Evolutionary conservation across 2,797 vertebrate genomes (phyloP), one percentile per base, ranked within the genome.

Genomic region (Eremophila alpestris): DNA sequence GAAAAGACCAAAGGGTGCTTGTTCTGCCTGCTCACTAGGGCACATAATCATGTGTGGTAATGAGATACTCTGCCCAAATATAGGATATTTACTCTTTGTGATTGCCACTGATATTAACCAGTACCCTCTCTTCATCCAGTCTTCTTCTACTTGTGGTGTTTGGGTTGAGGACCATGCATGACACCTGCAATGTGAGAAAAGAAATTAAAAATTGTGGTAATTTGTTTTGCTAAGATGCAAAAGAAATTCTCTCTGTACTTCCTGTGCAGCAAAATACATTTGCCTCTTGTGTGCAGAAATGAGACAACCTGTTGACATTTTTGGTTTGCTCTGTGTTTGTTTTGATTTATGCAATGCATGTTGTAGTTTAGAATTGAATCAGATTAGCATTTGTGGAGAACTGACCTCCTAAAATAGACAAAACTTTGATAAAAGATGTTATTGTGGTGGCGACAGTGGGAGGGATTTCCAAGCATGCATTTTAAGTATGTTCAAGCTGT

Each of bases 371-470:
- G 56, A 93, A 55, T 30, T 60, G 41, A 70, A 76, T 87, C 55
- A 4, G 74, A 84, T 51, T 48, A 73, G 19, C 43, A 10, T 85
- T 81, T 95, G 82, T 80, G 46, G 64, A 85, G 49, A 87, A 21
- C 56, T 24, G 29, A 29, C 59, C n/a, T 91, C 87, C 73, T 34
- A 41, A 80, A 87, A 68, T 19, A 85, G 68, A 69, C 2, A 18
- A 74, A 83, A 63, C 40, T 94, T 89, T 30, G 43, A 92, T 92
- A 90, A 96, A 69, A 78, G 81, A 70, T 89, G 64, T 82, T 91
- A 80, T 91, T 96, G 90, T 95, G 60, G 40, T 73, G 46, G n/a
- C n/a, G 23, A 27, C 49, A 83, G 96, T 96, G 94, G 95, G 97
- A 94, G 90, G 92, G 80, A 74, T 83, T 88, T 87, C 45, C 93